phyloP scores from a whole-genome alignment of 2,113 vertebrate species.

The rat (Rattus norvegicus) region GRCr8 NC_086020.1:91018501-91019000 shows the following conservation, averaged over 20 bases:
- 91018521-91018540: not conserved
- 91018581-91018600: not conserved
- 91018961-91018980: too few relatives aligned
- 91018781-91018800: not conserved
- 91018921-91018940: too few relatives aligned
- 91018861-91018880: not conserved
- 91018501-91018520: not conserved
- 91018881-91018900: not conserved
- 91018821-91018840: not conserved
- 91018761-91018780: not conserved
- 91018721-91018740: not conserved
- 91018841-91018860: not conserved
- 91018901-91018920: not conserved
- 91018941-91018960: too few relatives aligned
- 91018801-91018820: not conserved
- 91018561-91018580: not conserved
- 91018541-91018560: not conserved
- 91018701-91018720: not conserved
- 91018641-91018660: not conserved
- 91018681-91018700: not conserved
- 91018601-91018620: not conserved
- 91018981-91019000: too few relatives aligned
- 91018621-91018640: not conserved
- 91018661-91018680: not conserved
- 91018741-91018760: not conserved